Base-by-base conservation (phyloP, 2,797 vertebrate genomes). In the Pogonophryne albipinna region DNA sequence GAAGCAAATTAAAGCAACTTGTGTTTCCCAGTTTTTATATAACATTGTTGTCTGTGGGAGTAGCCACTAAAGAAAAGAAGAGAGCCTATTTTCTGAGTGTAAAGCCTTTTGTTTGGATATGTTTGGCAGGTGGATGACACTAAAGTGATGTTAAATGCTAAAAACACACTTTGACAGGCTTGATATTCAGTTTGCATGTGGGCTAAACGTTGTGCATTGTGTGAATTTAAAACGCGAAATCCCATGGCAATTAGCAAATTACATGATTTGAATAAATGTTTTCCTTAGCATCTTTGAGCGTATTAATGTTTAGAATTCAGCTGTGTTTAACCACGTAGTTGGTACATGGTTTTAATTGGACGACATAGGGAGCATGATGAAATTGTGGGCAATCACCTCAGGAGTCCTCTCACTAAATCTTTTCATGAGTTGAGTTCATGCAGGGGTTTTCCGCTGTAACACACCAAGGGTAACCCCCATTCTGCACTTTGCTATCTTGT, bases 351-450 rank as follows among this genome's bases (percentile, higher is more conserved):
- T 65, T 42, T 87, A 76, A 86, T 82, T 82, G 71, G 65, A 59
- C 5, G 13, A 67, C 44, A 51, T 4, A 73, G 34, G 8, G 55
- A 74, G 60, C 15, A 82, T 92, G 88, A 90, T 87, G 89, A 88
- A 88, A 92, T 44, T 74, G 46, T 42, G 15, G 50, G 87, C 74
- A 91, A 91, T 16, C 70, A 50, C 14, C 65, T 84, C 77, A 49
- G 34, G 73, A 74, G 23, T 71, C 66, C 17, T 76, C 12, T 7
- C 15, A 58, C 49, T 46, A 19, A 52, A 50, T 57, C 57, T 45
- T 60, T 60, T 75, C 51, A 16, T 41, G 34, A 57, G 20, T 41
- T 69, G 34, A 38, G 10, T 47, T 63, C 27, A 56, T 60, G 44
- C 15, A 66, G 12, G 20, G 3, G 3, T 10, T 38, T 85, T 66